Evolutionary conservation across 2,888 invertebrate genomes (phyloP).

Genomic region (Panzeria rudis): DNA sequence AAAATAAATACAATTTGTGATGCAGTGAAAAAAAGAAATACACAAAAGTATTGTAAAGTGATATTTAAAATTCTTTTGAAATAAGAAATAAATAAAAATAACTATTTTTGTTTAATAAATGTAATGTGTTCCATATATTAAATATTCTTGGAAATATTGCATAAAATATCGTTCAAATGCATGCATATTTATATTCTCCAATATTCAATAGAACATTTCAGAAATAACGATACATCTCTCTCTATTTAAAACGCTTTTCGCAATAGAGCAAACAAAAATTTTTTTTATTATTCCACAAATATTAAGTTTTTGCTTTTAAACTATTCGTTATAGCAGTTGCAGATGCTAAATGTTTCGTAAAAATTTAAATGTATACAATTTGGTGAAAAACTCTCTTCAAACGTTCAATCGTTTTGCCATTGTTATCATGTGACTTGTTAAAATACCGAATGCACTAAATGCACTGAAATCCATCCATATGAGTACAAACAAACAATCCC

Average conservation of each 20-base stretch:
- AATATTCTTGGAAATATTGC: constrained; percentile 27
- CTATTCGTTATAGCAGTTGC: neutral
- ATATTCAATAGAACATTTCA: constrained; percentile 13
- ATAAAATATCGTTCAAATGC: constrained; percentile 53
- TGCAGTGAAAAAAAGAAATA: neutral
- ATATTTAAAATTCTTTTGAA: constrained; percentile 2
- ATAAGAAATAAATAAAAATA: constrained; percentile 1
- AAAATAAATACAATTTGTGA: constrained; percentile 11
- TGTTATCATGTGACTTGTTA: constrained; percentile 38
- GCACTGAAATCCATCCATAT: constrained; percentile 12
- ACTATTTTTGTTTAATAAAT: neutral
- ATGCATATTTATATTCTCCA: neutral
- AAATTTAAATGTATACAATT: constrained; percentile 34
- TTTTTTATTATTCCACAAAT: neutral
- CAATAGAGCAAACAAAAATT: too few relatives aligned
- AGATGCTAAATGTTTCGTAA: constrained; percentile 30
- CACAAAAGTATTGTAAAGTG: constrained; percentile 3
- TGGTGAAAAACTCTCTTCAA: constrained; percentile 6
- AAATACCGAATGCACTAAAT: constrained; percentile 44
- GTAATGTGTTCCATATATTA: constrained; percentile 41
- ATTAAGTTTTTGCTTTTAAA: neutral
- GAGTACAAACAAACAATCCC: neutral
- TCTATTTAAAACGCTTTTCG: neutral
- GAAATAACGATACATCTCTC: constrained; percentile 36
- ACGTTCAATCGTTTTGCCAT: constrained; percentile 23